Percentiles rank a stretch among this genome's conserved stretches.
Evolutionary conservation across 1,140 invertebrate genomes (phyloP).

Genomic region (Drosophila arizonae): DNA sequence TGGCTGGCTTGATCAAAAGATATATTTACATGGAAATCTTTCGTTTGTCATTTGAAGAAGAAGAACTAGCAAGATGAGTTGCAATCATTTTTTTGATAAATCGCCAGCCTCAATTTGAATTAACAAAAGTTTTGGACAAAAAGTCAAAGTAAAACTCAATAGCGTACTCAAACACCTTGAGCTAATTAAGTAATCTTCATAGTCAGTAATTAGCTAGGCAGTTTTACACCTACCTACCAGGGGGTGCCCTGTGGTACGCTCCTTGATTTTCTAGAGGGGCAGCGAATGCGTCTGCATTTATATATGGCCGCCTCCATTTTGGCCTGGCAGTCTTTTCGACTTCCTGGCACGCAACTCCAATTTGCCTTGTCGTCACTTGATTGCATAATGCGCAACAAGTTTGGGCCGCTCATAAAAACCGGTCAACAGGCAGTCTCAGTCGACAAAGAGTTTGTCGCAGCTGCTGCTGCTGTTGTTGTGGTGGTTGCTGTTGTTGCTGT

Average conservation of each 20-base stretch:
- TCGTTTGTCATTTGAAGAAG: no score
- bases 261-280: neutral
- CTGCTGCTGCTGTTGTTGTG: slow-evolving; percentile 6
- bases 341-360: slow-evolving; percentile 76
- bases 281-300: neutral
- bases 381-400: slow-evolving; percentile 71
- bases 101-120: no score
- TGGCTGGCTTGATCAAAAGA: no score
- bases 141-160: neutral
- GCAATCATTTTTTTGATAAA: no score
- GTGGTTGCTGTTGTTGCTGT: slow-evolving; percentile 26
- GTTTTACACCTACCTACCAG: neutral
- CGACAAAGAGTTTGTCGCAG: slow-evolving; percentile 48
- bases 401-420: slow-evolving; percentile 62
- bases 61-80: no score
- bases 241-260: neutral
- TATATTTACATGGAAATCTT: no score
- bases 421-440: slow-evolving; percentile 51
- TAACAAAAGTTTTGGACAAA: no score
- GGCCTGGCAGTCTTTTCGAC: slow-evolving; percentile 43
- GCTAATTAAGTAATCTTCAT: neutral
- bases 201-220: neutral
- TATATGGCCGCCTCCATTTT: slow-evolving; percentile 44
- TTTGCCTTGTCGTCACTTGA: slow-evolving; percentile 75
- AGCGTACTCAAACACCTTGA: no score